Evolutionary conservation across 2,888 invertebrate species (phyloP), one percentile per base, ranked within the genome.

Genomic region (Oligia strigilis): DNA sequence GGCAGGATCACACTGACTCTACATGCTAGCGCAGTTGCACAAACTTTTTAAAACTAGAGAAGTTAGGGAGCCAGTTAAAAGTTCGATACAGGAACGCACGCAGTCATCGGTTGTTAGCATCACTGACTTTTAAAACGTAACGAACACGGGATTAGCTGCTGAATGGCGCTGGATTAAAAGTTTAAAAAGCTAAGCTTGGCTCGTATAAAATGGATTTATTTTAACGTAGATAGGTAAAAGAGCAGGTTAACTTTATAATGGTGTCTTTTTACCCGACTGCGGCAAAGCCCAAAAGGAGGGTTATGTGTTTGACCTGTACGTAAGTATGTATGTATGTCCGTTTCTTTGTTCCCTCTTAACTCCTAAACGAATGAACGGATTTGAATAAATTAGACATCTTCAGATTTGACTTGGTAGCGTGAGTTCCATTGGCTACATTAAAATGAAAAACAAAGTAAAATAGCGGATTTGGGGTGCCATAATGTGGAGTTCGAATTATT

Each of bases 41-140:
- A 86, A 88, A 85, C 87, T 80, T 77, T 82, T 83, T 81, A 82
- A 83, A 84, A 86, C 89, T 84, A 84, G 78, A 66, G 13, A 81
- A 75, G 87, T 85, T 84, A 65, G 78, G 66, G 72, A 81, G 81
- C 87, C 82, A 88, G 90, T 90, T 91, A 89, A 89, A 90, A 92
- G 90, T 92, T 84, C 81, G 58, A 23, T 77, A 65, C 60, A 78
- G 40, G 60, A 72, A 77, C 65, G 13, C 75, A 75, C 65, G 40
- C 71, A 72, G 69, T 65, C 72, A 78, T 70, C 43, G 72, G 82
- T 82, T 72, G 87, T 77, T 87, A 86, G 73, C 46, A 82, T 77
- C 75, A 66, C 65, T 43, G 23, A 84, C 46, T 75, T 82, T 73
- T 40, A 77, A 55, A 23, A 80, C 70, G 70, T 75, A 80, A 80